Evolutionary conservation across 2,797 vertebrate genomes (phyloP).

Genomic region (Botia almorhae): DNA sequence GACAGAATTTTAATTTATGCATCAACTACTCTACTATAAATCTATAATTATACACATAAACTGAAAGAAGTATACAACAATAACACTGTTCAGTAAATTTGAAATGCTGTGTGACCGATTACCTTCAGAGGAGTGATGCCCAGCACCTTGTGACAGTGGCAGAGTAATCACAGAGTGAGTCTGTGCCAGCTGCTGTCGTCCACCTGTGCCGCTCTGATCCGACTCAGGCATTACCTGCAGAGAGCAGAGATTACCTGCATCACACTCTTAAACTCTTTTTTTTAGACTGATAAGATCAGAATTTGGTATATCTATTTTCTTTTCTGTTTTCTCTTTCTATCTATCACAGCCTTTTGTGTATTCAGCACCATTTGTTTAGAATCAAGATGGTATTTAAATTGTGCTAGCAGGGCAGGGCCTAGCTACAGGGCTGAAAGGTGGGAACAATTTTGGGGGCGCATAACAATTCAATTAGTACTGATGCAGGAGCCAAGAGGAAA

Average conservation of each 20-base stretch:
- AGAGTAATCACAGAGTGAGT: constrained; percentile 84
- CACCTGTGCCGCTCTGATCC: constrained; percentile 72
- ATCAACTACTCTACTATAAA: background rate
- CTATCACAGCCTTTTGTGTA: background rate
- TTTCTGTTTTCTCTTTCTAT: background rate
- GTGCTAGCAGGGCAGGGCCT: background rate
- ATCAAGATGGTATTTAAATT: background rate
- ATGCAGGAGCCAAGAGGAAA: background rate
- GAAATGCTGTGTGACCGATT: constrained; percentile 53
- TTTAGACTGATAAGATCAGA: background rate
- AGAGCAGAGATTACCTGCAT: too few species aligned
- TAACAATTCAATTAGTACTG: background rate
- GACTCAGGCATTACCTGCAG: constrained; percentile 77
- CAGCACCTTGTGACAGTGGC: constrained; percentile 75
- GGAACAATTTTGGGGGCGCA: background rate
- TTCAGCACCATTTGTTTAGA: background rate
- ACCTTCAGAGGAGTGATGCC: constrained; percentile 90
- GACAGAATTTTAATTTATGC: background rate
- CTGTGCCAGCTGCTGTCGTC: constrained; percentile 71
- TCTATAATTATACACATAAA: background rate
- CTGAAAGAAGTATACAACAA: background rate
- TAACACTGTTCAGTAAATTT: background rate
- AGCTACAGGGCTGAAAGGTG: background rate
- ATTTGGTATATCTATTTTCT: background rate
- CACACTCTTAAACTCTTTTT: background rate